Base-by-base conservation (phyloP, 1,140 invertebrate species). In the Drosophila punjabiensis region DNA sequence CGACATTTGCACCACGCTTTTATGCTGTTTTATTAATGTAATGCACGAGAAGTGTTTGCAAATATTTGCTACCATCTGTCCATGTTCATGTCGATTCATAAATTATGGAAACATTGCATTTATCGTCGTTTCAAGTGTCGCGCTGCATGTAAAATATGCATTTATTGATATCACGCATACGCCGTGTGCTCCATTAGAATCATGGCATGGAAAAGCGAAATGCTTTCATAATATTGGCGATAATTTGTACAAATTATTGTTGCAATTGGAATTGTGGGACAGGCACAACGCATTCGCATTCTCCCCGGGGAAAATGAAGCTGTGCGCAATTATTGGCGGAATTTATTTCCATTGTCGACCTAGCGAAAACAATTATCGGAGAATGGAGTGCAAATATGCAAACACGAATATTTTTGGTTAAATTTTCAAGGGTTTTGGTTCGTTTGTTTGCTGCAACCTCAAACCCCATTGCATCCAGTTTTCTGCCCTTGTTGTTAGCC, bases 231-330 rank as follows among this genome's bases (percentile, higher is more conserved):
- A 89, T 74, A 85, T 85, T 76, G 63, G 60, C 76, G 85, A 90
- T 89, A 89, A 89, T 89, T 89, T 89, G 67, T 52, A 90, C 82
- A 90, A 86, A 89, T 89, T 90, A 86, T 82, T 66, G 82, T 73
- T 75, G 81, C 82, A 85, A 90, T 90, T 85, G 73, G 69, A 71
- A 89, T 37, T 56, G 56, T 69, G 61, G 55, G 32, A 52, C 24
- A 41, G 43, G 6, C 10, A 6, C 16, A 24, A 20, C 43, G 24
- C 43, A 10, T 18, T 48, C 45, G 47, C 7, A 28, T 18, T 39
- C 32, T 39, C 32, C 32, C 24, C 20, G 55, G 45, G 68, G 39
- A 74, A 58, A 58, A 74, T 41, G 43, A 66, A 48, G 69, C 74
- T 73, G 58, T 67, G 65, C 55, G 47, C 58, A 87, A 80, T 82